Base-by-base conservation (phyloP, 2,888 invertebrate genomes). In the Sesamia inferens region DNA sequence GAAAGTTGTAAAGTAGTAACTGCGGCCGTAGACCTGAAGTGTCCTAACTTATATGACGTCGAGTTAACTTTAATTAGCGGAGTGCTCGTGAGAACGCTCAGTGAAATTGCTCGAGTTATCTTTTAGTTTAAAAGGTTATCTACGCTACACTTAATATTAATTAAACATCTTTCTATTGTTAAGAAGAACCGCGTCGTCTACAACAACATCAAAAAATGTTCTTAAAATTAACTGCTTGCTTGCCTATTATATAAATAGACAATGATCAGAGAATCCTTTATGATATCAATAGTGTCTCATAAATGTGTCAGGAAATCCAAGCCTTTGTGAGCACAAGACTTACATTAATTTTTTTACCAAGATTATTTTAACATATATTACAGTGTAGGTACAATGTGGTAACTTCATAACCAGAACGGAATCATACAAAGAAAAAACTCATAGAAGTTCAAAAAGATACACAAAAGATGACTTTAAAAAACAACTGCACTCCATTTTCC, bases 61-160 rank as follows among this genome's bases (percentile, higher is more conserved):
- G 55, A 71, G 71, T 77, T 61, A 78, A 82, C 51, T 74, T 85
- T 82, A 85, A 84, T 85, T 84, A 84, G 84, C 71, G 65, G 59
- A 77, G 67, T 68, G 63, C 62, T 85, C 83, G 81, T 86, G 85
- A 81, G 85, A 86, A 69, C 79, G 78, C 74, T 76, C 84, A 81
- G 86, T 78, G 82, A 85, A 89, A 88, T 83, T 88, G 78, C 73
- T 68, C 75, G 71, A 76, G 79, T 85, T 88, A 89, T 89, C 86
- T 85, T 47, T 22, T 58, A 83, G 80, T 84, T 81, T 83, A 86
- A 86, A 85, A 90, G 89, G 89, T 88, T 88, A 89, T 89, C 88
- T 84, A 14, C 68, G 47, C 74, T 83, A 71, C 64, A 70, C 73
- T 75, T 79, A 71, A 83, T 79, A 78, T 84, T 84, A 85, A 80